Base-by-base conservation (phyloP, 2,888 invertebrate species). In the Chymomyza procnemis region DNA sequence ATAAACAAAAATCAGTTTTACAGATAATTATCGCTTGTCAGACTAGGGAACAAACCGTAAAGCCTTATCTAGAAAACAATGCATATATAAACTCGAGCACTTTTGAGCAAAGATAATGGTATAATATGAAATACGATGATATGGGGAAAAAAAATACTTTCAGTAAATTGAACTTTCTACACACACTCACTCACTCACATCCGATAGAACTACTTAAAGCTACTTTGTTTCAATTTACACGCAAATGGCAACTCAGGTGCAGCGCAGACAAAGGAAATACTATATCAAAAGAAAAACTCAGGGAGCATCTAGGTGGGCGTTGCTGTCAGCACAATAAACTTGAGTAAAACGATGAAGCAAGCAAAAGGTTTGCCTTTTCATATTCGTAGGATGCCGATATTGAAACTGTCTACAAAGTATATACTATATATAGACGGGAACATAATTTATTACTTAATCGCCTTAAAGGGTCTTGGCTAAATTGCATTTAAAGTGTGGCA, bases 381-480 rank as follows among this genome's bases (percentile, higher is more conserved):
- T 41, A 9, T 41, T 12, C 34, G 9, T 41, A 41, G 3, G 34
- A 41, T 41, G 34, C 34, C 34, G 34, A 41, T 41, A 41, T 41
- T 41, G 34, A 41, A 41, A 12, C 34, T 41, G 34, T 41, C 34
- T 41, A 41, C 9, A 12, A 41, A 41, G 26, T 26, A 41, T 41
- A 12, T 12, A 12, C 34, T 12, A 41, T 12, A 8, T 26, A 41
- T 41, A 12, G 1, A 12, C 34, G 1, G 47, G 47, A 30, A 59
- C 52, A 52, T 26, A 61, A 67, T 76, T 78, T 67, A 64, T 62
- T 71, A 64, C 69, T 71, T 78, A 79, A 74, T 73, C 69, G 67
- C 26, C 50, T 22, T 34, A 57, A 78, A 77, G 70, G 74, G 66
- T 63, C 69, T 79, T 74, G 34, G 34, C 34, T 66, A 67, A 59